Evolutionary conservation across 2,797 vertebrate species (phyloP), one percentile per base, ranked within the genome.

Genomic region (Nasua narica): DNA sequence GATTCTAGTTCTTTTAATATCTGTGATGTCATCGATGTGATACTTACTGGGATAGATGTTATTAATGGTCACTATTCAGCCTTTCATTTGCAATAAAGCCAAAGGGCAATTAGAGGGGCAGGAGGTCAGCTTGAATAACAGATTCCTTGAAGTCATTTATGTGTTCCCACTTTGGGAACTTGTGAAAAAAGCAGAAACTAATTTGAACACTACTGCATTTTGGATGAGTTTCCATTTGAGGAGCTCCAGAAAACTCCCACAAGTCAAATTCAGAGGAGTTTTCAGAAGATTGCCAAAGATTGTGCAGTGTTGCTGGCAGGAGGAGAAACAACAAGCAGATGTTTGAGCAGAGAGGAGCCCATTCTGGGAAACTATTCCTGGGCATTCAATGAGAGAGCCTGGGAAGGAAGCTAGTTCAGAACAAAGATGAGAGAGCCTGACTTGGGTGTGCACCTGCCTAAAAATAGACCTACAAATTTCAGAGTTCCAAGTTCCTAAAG

Each of bases 321-420:
- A 91, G 67, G 48, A 58, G 43, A 87, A 97, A 96, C 60, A 97
- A 92, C 87, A 97, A 97, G 72, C 97, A 97, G 97, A 97, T 97
- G 72, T 97, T 98, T 97, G 67, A 96, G 60, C 90, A 74, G 91
- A 97, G 76, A 91, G 90, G 76, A 87, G 87, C 9, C 0, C 50
- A 58, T 46, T 97, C 70, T 90, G 86, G 19, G 65, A 78, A 87
- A 58, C 70, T 91, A 40, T 97, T 83, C n/a, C 60, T 78, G 35
- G 58, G 37, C 32, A 79, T 88, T 97, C 62, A 96, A 7, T 97
- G 11, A 79, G 86, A 95, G 72, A 95, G 29, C 79, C 88, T 92
- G 77, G 93, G 78, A 72, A 96, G 40, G 74, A 95, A 67, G n/a
- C 70, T 92, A 35, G 70, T 87, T 91, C 54, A 91, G 77, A 94